Percentiles rank a stretch among this genome's conserved stretches.
Evolutionary conservation across 1,140 invertebrate genomes (phyloP).

Genomic region (Drosophila biarmipes): DNA sequence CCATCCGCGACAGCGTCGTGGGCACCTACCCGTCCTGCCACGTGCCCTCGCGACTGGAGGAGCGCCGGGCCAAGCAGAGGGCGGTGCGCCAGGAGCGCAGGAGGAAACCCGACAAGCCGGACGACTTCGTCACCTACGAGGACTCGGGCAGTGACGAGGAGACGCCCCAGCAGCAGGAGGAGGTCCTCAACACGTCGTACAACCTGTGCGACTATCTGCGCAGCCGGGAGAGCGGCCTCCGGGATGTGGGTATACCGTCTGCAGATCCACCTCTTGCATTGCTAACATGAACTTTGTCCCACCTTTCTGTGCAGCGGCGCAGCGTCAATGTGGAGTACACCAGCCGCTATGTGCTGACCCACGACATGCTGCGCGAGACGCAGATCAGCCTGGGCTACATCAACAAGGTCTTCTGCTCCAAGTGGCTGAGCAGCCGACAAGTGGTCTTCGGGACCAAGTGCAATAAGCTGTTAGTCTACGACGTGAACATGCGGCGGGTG

Average conservation of each 20-base stretch:
- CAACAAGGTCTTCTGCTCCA: constrained; percentile 98
- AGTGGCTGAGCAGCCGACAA: constrained; percentile 97
- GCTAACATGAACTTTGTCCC: constrained; percentile 19
- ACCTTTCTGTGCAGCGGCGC: constrained; percentile 84
- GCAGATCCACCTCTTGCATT: background rate
- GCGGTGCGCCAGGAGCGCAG: constrained; percentile 88
- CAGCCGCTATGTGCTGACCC: constrained; percentile 93
- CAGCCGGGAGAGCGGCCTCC: constrained; percentile 89
- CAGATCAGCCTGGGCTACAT: constrained; percentile 93
- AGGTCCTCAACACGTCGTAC: constrained; percentile 91
- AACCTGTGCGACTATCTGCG: constrained; percentile 94
- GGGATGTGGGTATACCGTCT: constrained; percentile 85
- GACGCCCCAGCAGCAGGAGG: constrained; percentile 88
- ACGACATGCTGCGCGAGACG: constrained; percentile 94
- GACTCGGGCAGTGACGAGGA: constrained; percentile 94
- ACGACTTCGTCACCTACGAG: constrained; percentile 95
- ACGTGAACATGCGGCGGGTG: constrained; percentile 91
- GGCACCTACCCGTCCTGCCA: constrained; percentile 91
- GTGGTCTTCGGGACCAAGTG: constrained; percentile 98
- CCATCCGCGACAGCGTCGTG: constrained; percentile 82
- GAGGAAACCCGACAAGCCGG: constrained; percentile 92
- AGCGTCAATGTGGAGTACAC: constrained; percentile 91
- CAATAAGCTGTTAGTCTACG: constrained; percentile 96
- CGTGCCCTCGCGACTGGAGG: constrained; percentile 88
- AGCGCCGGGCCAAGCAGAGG: constrained; percentile 88